phyloP scores from a whole-genome alignment of 1,140 invertebrate species.

The Papilio glaucus region DNA sequence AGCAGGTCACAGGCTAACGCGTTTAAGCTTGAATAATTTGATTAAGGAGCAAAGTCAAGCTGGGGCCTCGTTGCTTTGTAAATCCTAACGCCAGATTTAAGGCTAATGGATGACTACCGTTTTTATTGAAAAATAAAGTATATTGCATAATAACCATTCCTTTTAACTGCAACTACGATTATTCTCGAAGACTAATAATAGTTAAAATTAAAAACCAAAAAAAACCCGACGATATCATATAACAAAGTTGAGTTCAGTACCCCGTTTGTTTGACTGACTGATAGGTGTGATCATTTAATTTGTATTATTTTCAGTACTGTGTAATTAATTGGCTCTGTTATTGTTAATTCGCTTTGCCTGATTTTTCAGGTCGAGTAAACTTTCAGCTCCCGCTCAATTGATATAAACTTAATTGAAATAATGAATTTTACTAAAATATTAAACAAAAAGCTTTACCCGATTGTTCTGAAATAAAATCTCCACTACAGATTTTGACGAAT shows the following conservation, averaged over 20 bases:
- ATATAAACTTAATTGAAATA: conserved; percentile 11
- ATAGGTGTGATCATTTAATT: too few species aligned
- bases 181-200: too few species aligned
- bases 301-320: conserved; percentile 7
- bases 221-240: too few species aligned
- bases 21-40: conserved; percentile 51
- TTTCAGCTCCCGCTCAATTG: neutral
- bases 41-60: conserved; percentile 33
- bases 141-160: too few species aligned
- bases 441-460: too few species aligned
- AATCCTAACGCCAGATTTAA: conserved; percentile 16
- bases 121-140: neutral
- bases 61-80: neutral
- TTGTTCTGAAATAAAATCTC: too few species aligned
- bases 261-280: neutral
- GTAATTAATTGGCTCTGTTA: conserved; percentile 9
- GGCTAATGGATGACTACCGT: neutral
- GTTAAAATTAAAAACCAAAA: too few species aligned
- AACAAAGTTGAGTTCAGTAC: too few species aligned
- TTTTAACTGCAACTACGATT: too few species aligned
- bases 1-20: conserved; percentile 48
- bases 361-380: conserved; percentile 9
- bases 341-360: conserved; percentile 10
- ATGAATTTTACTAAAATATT: neutral
- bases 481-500: too few species aligned